Evolutionary conservation across 2,888 invertebrate genomes (phyloP).

Genomic region (Synergus umbraculus): DNA sequence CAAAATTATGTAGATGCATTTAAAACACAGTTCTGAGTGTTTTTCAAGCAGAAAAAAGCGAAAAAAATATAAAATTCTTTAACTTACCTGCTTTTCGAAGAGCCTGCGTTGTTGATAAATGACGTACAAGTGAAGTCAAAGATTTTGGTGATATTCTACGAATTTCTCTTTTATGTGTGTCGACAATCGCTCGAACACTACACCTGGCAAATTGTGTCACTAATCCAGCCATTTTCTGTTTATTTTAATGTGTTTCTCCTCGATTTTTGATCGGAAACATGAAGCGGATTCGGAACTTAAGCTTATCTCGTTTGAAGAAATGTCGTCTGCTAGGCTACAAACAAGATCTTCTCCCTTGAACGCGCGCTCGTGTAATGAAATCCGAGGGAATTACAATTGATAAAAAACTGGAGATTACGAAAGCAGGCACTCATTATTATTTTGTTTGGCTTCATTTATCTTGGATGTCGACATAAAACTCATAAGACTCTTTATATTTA

Average conservation of each 20-base stretch:
- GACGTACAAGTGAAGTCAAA: conserved; percentile 47
- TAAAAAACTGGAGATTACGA: conserved; percentile 3
- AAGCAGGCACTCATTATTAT: not conserved
- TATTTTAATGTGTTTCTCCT: conserved; percentile 6
- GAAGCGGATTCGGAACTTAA: conserved; percentile 32
- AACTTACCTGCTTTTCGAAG: conserved; percentile 57
- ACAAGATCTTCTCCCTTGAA: conserved; percentile 25
- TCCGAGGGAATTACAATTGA: conserved; percentile 25
- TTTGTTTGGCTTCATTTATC: not conserved
- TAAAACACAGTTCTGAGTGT: not conserved
- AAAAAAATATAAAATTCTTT: not conserved
- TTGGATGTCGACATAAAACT: not conserved
- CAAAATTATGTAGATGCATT: no score
- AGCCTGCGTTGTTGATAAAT: conserved; percentile 56
- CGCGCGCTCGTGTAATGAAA: conserved; percentile 23
- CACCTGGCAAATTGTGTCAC: conserved; percentile 59
- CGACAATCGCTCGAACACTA: conserved; percentile 53
- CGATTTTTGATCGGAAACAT: not conserved
- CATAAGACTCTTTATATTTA: not conserved
- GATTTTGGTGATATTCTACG: conserved; percentile 44
- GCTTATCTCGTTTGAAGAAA: conserved; percentile 17
- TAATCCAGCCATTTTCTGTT: conserved; percentile 64
- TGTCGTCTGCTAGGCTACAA: conserved; percentile 53
- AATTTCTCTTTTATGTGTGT: conserved; percentile 49
- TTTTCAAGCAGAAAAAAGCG: not conserved